Base-by-base conservation (phyloP, 64 coral and sea anemone species). In the Dendrophyllia cribrosa region DNA sequence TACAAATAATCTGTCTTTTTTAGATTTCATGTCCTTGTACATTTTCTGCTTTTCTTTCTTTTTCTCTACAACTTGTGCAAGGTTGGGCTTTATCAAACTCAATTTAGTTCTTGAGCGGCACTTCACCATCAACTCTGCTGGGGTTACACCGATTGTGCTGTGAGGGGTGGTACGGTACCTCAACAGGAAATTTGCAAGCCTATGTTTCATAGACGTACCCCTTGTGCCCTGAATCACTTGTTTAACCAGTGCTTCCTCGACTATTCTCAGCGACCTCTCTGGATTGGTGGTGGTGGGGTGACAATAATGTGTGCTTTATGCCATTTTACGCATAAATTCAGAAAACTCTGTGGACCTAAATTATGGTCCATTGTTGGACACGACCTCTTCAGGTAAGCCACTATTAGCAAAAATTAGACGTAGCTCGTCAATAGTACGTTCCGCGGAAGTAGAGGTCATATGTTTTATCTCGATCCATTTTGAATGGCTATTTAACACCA, bases 381-480 rank as follows among this genome's bases (percentile, higher is more conserved):
- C 62, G 10, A 89, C 74, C 23, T 79, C 51, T 49, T 89, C 88
- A 1, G 88, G 75, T 44, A 89, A 89, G 3, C 89, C 81, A n/a
- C 77, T 69, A 25, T 9, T 46, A n/a, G 81, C 81, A 87, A 92
- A 86, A 20, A 86, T 92, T 11, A 68, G 23, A 59, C 58, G 63
- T 12, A 86, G 75, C 70, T 92, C 79, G 75, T 92, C 79, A 60
- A 92, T 85, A 16, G 67, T 92, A 3, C 53, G 43, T 1, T 44
- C 53, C 0, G 55, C 51, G 3, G 19, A 62, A 3, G 69, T 76
- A 20, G 79, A 85, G 6, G 90, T 92, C 58, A 92, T 92, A 50
- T 86, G 90, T 86, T 78, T 66, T 2, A 77, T 71, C 2, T 87
- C 82, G 8, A 93, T 86, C 91, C 91, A 93, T n/a, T 87, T 93